Evolutionary conservation across 37 sponge, comb jelly and placozoan genomes (phyloP).

Genomic region (Lycopodina hypogea): DNA sequence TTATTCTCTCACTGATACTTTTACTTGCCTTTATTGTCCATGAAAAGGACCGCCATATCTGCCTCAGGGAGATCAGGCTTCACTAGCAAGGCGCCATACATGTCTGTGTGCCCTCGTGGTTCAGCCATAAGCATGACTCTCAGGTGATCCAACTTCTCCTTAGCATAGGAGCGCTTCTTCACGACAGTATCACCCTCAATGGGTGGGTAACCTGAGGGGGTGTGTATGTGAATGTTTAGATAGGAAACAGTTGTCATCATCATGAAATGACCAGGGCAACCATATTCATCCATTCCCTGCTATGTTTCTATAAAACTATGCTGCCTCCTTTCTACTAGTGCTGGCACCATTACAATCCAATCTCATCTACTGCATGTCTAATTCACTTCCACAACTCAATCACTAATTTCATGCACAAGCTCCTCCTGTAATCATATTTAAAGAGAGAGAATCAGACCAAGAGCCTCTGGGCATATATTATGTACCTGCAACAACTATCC

Average conservation of each 20-base stretch:
- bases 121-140: constrained; percentile 75
- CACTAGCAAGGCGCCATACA: constrained; percentile 87
- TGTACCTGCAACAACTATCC: constrained; percentile 54
- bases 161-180: constrained; percentile 71
- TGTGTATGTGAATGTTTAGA: too few species aligned
- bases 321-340: too few species aligned
- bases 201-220: constrained; percentile 65
- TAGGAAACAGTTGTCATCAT: too few species aligned
- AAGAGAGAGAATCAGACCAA: too few species aligned
- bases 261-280: too few species aligned
- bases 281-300: background rate
- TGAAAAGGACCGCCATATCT: constrained; percentile 85
- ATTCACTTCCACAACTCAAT: too few species aligned
- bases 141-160: constrained; percentile 66
- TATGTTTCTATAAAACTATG: too few species aligned
- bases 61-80: constrained; percentile 72
- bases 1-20: too few species aligned
- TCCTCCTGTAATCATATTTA: too few species aligned
- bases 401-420: too few species aligned
- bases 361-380: background rate
- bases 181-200: constrained; percentile 67
- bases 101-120: constrained; percentile 79
- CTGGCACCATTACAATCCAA: too few species aligned
- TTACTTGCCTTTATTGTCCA: constrained; percentile 45
- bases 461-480: too few species aligned